A percentile compares a stretch with the other conserved stretches of the same genome.
Conservation (phyloP, 2,888 invertebrate genomes). For the Mayetiola destructor region DNA sequence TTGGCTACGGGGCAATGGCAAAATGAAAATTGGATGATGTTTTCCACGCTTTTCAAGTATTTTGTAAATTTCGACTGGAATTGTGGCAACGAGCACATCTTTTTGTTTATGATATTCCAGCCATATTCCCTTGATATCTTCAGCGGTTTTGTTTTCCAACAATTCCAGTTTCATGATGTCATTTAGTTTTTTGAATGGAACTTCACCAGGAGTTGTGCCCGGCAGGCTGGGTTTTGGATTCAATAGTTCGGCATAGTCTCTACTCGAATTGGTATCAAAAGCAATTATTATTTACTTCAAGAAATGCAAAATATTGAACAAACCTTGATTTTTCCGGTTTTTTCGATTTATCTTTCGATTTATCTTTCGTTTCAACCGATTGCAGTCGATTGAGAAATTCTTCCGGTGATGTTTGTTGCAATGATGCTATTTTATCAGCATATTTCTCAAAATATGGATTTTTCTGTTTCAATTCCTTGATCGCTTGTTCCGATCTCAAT, state of each 20-base stretch:
- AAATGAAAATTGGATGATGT: constrained; percentile 53
- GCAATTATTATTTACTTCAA: not conserved
- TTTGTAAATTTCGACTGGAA: constrained; percentile 46
- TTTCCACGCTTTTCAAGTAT: constrained; percentile 43
- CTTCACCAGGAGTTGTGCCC: constrained; percentile 22
- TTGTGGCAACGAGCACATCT: constrained; percentile 58
- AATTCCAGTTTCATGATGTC: constrained; percentile 67
- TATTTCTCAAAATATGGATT: constrained; percentile 78
- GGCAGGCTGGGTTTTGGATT: constrained; percentile 43
- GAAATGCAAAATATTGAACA: not conserved
- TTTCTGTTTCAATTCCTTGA: constrained; percentile 37
- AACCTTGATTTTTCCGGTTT: constrained; percentile 13
- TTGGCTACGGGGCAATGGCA: constrained; percentile 64
- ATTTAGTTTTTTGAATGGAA: constrained; percentile 41
- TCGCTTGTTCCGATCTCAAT: constrained; percentile 34
- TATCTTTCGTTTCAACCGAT: constrained; percentile 28
- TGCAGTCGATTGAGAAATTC: constrained; percentile 55
- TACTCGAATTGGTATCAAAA: constrained; percentile 27
- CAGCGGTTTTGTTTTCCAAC: constrained; percentile 50
- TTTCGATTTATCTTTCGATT: constrained; percentile 24
- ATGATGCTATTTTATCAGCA: constrained; percentile 54
- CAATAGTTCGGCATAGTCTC: constrained; percentile 48
- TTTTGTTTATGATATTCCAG: constrained; percentile 63
- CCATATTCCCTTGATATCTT: constrained; percentile 66
- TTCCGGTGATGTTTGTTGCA: constrained; percentile 60